Evolutionary conservation across 1,140 invertebrate species (phyloP).

Genomic region (Bombus polaris): DNA sequence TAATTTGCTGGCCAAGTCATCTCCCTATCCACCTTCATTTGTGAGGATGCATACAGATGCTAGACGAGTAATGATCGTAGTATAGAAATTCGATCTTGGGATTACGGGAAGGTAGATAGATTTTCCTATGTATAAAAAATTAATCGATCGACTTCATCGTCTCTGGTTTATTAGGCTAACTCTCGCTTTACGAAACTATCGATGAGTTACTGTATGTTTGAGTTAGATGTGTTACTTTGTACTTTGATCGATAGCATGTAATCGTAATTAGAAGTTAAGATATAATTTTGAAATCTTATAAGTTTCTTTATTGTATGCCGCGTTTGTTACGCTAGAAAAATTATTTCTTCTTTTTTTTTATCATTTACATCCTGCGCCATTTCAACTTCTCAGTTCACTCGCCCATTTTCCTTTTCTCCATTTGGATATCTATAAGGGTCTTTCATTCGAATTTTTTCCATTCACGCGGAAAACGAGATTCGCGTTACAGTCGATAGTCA

Average conservation of each 20-base stretch:
- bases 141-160: neutral
- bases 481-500: slow-evolving; percentile 29
- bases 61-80: too few relatives aligned
- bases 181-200: neutral
- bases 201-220: neutral
- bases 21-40: too few relatives aligned
- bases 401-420: neutral
- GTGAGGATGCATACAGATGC: too few relatives aligned
- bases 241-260: too few relatives aligned
- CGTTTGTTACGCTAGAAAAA: too few relatives aligned
- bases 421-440: neutral
- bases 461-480: slow-evolving; percentile 56
- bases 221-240: neutral
- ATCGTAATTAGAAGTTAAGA: accelerated
- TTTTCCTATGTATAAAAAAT: too few relatives aligned
- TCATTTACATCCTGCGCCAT: too few relatives aligned
- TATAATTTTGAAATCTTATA: too few relatives aligned
- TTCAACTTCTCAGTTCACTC: neutral
- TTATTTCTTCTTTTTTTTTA: too few relatives aligned
- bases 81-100: too few relatives aligned
- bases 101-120: too few relatives aligned
- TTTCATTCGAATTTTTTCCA: slow-evolving; percentile 6
- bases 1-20: neutral
- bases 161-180: neutral
- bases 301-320: too few relatives aligned